phyloP scores from a whole-genome alignment of 1,140 invertebrate species.

The Stratiolaelaps scimitus region DNA sequence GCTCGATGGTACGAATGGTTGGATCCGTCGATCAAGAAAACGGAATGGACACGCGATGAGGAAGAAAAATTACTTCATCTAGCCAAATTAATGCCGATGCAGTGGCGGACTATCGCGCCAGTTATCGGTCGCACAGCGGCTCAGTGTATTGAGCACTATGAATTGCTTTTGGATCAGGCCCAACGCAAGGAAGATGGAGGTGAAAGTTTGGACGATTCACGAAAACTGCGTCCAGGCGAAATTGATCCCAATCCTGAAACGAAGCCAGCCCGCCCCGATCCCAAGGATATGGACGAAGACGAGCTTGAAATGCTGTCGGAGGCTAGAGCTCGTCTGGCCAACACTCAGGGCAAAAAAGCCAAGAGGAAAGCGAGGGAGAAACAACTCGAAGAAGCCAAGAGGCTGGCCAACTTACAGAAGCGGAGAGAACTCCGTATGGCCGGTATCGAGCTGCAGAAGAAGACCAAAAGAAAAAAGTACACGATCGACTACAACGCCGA shows the following conservation, averaged over 20 bases:
- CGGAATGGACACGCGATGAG: conserved; percentile 98
- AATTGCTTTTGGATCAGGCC: conserved; percentile 89
- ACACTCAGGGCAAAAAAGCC: conserved; percentile 98
- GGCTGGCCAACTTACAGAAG: conserved; percentile 91
- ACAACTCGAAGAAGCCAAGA: conserved; percentile 90
- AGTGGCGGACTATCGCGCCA: conserved; percentile 98
- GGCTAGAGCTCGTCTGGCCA: conserved; percentile 89
- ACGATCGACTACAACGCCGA: conserved; percentile 96
- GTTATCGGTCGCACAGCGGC: conserved; percentile 97
- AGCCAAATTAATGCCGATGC: conserved; percentile 98
- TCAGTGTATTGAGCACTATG: conserved; percentile 94
- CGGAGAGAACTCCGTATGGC: conserved; percentile 87
- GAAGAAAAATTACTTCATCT: conserved; percentile 96
- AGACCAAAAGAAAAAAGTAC: conserved; percentile 55
- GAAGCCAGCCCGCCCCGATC: conserved; percentile 95
- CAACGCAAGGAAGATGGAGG: conserved; percentile 94
- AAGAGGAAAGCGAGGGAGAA: conserved; percentile 97
- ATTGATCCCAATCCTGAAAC: conserved; percentile 99
- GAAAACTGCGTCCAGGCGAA: conserved; percentile 94
- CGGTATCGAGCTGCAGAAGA: conserved; percentile 67
- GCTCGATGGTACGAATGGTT: conserved; percentile 74
- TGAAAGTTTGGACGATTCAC: conserved; percentile 75
- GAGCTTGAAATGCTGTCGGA: conserved; percentile 98
- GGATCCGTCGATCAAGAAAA: conserved; percentile 99
- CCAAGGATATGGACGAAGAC: conserved; percentile 99